Base-by-base conservation (phyloP, 2,797 vertebrate genomes). In the Hemibagrus guttatus region DNA sequence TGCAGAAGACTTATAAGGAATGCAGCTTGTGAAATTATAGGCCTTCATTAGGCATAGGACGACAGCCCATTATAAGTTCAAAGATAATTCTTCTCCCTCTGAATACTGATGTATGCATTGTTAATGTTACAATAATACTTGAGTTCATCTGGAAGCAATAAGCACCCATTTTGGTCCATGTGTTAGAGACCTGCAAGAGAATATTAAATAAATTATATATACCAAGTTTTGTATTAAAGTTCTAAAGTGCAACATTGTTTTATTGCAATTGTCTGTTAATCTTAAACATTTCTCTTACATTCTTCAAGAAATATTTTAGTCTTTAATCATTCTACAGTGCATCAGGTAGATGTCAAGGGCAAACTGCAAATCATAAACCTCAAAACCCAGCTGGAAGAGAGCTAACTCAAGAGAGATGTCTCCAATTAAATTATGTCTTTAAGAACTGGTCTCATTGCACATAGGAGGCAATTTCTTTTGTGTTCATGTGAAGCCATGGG, bases 351-450 rank as follows among this genome's bases (percentile, higher is more conserved):
- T 86, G 82, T 91, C 93, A 94, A 94, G 92, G 91, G 93, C 91
- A 90, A 91, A 84, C 90, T 89, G 86, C 75, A 78, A 69, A 49
- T 83, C 84, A 84, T 91, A 88, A 91, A 93, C 92, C 81, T 59
- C 17, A 64, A 86, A 91, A 85, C 93, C 89, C 91, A 91, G 90
- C 86, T 87, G 64, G 42, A 78, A 89, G 89, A 83, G 90, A 92
- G 85, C 85, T 63, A 42, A 81, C 61, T 91, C 89, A 83, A 72
- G 92, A 93, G 93, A 94, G 88, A 28, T 56, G 75, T 79, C 89
- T 88, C 88, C 90, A 92, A 91, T 93, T 93, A 91, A 93, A 93
- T 93, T 89, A 91, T 87, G 90, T 84, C 90, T 90, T 93, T 93
- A 92, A 93, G 91, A 91, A 87, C 84, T 46, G 54, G 92, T 93